Evolutionary conservation across 2,888 invertebrate species (phyloP).

Genomic region (Tetheella fluctuosa): DNA sequence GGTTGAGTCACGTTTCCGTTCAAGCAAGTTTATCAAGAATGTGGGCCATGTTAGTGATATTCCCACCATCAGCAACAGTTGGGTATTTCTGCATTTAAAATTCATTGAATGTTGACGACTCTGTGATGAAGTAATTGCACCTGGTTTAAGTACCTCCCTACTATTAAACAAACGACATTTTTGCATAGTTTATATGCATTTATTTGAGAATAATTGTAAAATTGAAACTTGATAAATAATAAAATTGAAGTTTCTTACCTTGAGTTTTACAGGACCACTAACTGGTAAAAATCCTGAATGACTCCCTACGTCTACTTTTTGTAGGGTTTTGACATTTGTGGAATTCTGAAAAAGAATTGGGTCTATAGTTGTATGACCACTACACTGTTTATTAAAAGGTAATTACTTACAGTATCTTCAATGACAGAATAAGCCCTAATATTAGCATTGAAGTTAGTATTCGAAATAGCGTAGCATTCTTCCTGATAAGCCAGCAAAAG

Average conservation of each 20-base stretch:
- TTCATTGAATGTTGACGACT: conserved; percentile 36
- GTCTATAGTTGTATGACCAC: not conserved
- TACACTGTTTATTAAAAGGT: conserved; percentile 13
- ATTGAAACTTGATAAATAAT: not conserved
- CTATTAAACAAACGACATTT: conserved; percentile 30
- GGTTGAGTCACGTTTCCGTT: conserved; percentile 74
- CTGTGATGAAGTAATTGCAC: conserved; percentile 39
- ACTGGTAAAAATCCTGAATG: conserved; percentile 54
- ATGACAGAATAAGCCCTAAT: conserved; percentile 60
- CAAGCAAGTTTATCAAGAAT: conserved; percentile 73
- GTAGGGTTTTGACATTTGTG: conserved; percentile 63
- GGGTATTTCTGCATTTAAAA: conserved; percentile 52
- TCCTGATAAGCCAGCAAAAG: conserved; percentile 27
- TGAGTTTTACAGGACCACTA: conserved; percentile 53
- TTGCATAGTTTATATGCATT: conserved; percentile 21
- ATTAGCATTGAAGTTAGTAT: conserved; percentile 62
- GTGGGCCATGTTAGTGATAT: conserved; percentile 65
- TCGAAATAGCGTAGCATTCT: conserved; percentile 42
- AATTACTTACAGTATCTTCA: conserved; percentile 57
- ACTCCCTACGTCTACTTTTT: conserved; percentile 57
- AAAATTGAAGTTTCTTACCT: conserved; percentile 46
- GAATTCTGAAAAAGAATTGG: conserved; percentile 57
- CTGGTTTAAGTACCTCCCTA: conserved; percentile 24
- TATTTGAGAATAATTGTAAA: conserved; percentile 15
- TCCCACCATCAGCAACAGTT: conserved; percentile 52